These are phyloP conservation scores for Montifringilla adamsi DNA, from an alignment of 2,113 vertebrate genomes.

Conservation along the genomic window DNA sequence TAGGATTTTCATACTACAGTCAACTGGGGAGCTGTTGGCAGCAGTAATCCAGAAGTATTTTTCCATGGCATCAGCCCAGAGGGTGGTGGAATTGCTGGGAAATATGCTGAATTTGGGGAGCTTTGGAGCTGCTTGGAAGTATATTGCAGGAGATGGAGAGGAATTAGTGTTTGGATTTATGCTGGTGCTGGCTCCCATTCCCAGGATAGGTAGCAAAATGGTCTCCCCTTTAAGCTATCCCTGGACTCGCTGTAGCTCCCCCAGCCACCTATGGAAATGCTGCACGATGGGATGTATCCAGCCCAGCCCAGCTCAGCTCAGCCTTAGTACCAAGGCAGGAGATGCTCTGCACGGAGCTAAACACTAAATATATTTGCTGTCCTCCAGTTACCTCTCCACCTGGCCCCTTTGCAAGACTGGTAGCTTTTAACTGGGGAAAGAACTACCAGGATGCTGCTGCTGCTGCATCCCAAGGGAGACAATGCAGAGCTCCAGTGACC, in stretches of 20 bases:
- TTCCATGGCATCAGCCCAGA: neutral
- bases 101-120: neutral
- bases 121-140: neutral
- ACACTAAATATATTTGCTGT: neutral
- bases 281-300: fast-evolving
- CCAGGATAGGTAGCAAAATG: neutral
- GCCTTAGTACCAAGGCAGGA: neutral
- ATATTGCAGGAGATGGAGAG: neutral
- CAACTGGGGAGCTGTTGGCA: neutral
- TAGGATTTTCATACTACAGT: neutral
- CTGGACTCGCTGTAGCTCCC: neutral
- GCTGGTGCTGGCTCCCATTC: neutral
- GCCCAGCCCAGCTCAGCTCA: fast-evolving
- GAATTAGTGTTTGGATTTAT: neutral
- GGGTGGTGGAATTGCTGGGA: neutral
- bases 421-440: neutral
- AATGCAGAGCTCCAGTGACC: neutral
- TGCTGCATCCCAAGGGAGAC: neutral
- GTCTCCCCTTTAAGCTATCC: neutral
- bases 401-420: neutral
- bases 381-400: neutral
- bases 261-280: neutral
- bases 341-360: neutral
- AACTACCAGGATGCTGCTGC: neutral
- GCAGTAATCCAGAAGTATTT: neutral